phyloP scores from a whole-genome alignment of 2,113 vertebrate species.

The Condylura cristata region DNA sequence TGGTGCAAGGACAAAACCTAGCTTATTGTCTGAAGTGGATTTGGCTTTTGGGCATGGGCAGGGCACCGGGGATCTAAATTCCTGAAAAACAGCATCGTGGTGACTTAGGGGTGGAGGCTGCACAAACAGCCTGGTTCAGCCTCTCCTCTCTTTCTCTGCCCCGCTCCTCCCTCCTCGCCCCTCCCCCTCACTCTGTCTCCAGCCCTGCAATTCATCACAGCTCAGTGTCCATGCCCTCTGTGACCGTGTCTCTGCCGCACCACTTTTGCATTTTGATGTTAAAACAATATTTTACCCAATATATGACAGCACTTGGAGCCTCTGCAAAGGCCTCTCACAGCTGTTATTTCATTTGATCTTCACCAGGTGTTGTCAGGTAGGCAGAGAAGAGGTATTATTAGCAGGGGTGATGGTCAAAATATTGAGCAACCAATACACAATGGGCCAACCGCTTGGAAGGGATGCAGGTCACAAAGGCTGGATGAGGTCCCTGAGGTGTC shows the following conservation, averaged over 20 bases:
- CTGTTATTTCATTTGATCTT: constrained; percentile 72
- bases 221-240: constrained; percentile 71
- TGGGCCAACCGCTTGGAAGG: neutral
- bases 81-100: neutral
- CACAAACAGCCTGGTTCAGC: neutral
- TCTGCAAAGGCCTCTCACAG: constrained; percentile 69
- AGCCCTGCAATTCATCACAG: constrained; percentile 73
- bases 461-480: neutral
- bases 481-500: neutral
- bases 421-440: constrained; percentile 49
- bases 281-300: constrained; percentile 78
- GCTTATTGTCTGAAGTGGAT: neutral
- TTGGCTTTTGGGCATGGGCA: neutral
- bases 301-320: constrained; percentile 61
- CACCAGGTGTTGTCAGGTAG: constrained; percentile 72
- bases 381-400: constrained; percentile 71
- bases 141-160: neutral
- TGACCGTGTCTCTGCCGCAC: constrained; percentile 67
- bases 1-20: neutral
- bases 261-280: constrained; percentile 80
- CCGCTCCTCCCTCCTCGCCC: neutral
- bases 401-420: constrained; percentile 60
- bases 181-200: neutral
- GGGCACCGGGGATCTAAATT: neutral
- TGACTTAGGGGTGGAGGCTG: neutral